Evolutionary conservation across 2,113 vertebrate genomes (phyloP).

Genomic region (Thunnus maccoyii): DNA sequence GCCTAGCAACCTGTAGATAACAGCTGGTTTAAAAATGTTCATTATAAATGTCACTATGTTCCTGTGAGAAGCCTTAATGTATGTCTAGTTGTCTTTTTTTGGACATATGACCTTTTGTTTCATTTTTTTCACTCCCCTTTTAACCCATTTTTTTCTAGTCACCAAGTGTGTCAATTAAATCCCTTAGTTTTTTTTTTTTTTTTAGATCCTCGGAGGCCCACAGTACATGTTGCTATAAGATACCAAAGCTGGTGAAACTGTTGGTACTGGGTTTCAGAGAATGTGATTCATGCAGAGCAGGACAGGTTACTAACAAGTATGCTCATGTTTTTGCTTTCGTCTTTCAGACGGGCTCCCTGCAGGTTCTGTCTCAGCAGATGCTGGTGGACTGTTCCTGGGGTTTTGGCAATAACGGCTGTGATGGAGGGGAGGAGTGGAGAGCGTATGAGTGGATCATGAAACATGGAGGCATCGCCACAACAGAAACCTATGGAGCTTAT

Average conservation of each 20-base stretch:
- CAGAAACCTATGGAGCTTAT: conserved; percentile 85
- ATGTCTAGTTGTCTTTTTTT: background rate
- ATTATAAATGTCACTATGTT: background rate
- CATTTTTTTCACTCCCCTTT: no score
- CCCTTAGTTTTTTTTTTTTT: background rate
- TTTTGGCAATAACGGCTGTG: conserved; percentile 89
- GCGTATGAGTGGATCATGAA: conserved; percentile 89
- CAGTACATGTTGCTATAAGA: background rate
- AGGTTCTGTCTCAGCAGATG: conserved; percentile 89
- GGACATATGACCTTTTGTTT: background rate
- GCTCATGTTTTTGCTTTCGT: background rate
- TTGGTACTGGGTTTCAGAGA: background rate
- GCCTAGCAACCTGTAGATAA: conserved; percentile 4
- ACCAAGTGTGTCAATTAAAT: background rate
- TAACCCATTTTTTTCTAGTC: background rate
- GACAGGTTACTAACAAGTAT: background rate
- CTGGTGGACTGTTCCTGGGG: conserved; percentile 90
- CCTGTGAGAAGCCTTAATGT: no score
- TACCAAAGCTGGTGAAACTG: background rate
- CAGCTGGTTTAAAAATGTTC: conserved; percentile 30
- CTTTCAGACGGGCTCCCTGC: conserved; percentile 81
- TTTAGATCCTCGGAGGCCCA: background rate
- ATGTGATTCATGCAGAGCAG: background rate
- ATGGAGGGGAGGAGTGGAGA: conserved; percentile 88
- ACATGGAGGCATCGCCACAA: conserved; percentile 87